Evolutionary conservation across 2,888 invertebrate species (phyloP), one percentile per base, ranked within the genome.

Genomic region (Omphaloscelis lunosa): DNA sequence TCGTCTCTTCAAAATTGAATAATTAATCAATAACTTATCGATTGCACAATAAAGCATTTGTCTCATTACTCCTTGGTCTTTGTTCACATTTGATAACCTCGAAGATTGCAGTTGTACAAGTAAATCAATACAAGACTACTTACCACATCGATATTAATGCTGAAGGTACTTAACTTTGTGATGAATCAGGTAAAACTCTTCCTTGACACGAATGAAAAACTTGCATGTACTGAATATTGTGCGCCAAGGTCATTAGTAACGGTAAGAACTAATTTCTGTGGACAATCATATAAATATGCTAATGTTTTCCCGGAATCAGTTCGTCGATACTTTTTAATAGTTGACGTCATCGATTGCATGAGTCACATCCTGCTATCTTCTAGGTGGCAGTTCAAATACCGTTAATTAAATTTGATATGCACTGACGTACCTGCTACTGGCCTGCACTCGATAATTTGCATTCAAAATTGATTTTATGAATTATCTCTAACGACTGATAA

Each of bases 321-420:
- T 62, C 48, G 23, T 65, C 59, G 39, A 79, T 86, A 72, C 74
- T 79, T 72, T 80, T 77, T 70, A 78, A 81, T 80, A 66, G 20
- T 70, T 80, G 76, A 78, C 80, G 80, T 80, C 80, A 83, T 71
- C 27, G 53, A 75, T 66, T 34, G 66, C 20, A 72, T 86, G 84
- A 86, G 73, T 89, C 88, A 89, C 68, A 76, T 84, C 81, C 77
- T 81, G 80, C 29, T 85, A 58, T 68, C 77, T 83, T 69, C 41
- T 29, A 66, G 29, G 58, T 69, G 53, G 65, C 87, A 48, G 39
- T 56, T 77, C 23, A 72, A 74, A 62, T 69, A 48, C 58, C 58
- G 72, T 59, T 77, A 75, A 77, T 74, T 74, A 65, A 23, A 66
- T 56, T 70, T 65, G 41, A 78, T 73, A 20, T 80, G 67, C 58